A percentile compares a stretch with the other conserved stretches of the same genome.
These are phyloP conservation scores for Whitmania pigra DNA, from an alignment of 1,140 invertebrate genomes.

Conservation along the genomic window DNA sequence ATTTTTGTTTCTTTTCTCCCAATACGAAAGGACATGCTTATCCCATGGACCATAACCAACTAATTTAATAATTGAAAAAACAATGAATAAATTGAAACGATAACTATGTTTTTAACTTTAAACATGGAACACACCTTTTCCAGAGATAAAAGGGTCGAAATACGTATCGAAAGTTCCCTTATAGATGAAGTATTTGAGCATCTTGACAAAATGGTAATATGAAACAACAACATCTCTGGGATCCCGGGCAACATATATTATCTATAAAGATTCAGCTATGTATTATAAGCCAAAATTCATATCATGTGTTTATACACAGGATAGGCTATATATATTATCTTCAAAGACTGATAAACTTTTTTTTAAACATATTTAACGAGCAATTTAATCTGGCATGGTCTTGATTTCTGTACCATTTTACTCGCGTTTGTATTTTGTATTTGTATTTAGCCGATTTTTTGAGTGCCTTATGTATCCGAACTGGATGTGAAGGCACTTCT, in stretches of 20 bases:
- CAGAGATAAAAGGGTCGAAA: conserved; percentile 60
- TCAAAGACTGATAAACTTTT: no score
- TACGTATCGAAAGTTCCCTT: conserved; percentile 59
- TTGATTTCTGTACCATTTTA: no score
- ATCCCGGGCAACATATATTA: conserved; percentile 78
- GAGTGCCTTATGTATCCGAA: no score
- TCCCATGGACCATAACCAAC: conserved; percentile 48
- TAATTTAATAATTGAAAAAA: conserved; percentile 22
- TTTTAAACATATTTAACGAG: not conserved
- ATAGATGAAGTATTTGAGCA: conserved; percentile 47
- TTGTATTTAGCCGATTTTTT: no score
- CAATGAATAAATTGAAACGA: not conserved
- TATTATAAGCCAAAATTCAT: no score
- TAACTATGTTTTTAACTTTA: no score
- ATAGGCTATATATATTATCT: no score
- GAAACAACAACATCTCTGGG: conserved; percentile 87
- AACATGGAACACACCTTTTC: conserved; percentile 48
- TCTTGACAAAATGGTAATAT: conserved; percentile 68
- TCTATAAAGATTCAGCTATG: conserved; percentile 37
- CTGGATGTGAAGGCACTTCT: no score
- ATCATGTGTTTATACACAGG: no score
- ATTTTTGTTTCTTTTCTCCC: conserved; percentile 39
- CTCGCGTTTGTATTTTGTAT: no score
- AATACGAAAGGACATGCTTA: conserved; percentile 45
- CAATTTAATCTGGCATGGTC: no score